Evolutionary conservation across 2,113 vertebrate species (phyloP).

Genomic region (Phylloscopus trochiloides): DNA sequence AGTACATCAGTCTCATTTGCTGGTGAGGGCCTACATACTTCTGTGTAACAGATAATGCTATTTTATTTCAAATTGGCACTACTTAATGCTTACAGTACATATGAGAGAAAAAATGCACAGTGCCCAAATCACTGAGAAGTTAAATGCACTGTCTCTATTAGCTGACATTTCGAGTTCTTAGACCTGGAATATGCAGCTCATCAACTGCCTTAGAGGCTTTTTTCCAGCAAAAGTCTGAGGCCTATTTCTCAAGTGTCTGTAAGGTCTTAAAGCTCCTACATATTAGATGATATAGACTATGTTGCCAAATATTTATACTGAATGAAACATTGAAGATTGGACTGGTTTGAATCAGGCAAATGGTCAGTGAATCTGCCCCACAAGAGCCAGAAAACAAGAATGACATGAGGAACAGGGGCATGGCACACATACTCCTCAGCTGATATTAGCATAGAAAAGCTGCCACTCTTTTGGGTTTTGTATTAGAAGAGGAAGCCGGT

Average conservation of each 20-base stretch:
- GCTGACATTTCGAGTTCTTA: background rate
- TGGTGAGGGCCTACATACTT: background rate
- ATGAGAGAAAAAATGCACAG: background rate
- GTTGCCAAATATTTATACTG: background rate
- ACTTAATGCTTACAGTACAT: background rate
- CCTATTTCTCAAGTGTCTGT: background rate
- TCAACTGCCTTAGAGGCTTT: background rate
- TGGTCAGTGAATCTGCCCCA: background rate
- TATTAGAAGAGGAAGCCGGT: background rate
- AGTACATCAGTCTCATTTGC: background rate
- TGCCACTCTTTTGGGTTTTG: background rate
- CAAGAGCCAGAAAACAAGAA: background rate
- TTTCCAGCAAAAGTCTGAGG: background rate
- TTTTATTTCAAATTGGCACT: background rate
- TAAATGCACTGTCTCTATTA: background rate
- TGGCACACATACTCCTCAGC: background rate
- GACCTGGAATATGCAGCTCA: background rate
- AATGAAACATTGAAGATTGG: background rate
- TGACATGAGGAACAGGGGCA: accelerated
- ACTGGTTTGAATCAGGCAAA: background rate
- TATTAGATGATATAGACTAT: background rate
- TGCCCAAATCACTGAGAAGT: background rate
- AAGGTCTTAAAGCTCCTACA: background rate
- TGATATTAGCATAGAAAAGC: background rate
- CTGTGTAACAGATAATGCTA: background rate